Evolutionary conservation across 2,113 vertebrate genomes (phyloP).

Genomic region (Rhodinocichla rosea): DNA sequence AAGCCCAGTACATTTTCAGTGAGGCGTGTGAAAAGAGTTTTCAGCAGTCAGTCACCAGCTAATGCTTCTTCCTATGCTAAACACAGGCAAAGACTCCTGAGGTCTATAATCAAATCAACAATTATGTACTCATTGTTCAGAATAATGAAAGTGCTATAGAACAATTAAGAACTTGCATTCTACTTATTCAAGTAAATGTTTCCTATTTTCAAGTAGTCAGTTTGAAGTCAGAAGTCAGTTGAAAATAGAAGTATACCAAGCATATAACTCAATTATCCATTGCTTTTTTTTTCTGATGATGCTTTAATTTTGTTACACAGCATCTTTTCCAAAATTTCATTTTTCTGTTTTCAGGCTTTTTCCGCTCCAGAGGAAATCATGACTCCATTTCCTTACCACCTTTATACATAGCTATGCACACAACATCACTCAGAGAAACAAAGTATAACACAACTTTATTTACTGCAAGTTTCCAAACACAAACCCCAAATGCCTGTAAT

Average conservation of each 20-base stretch:
- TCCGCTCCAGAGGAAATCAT: background rate
- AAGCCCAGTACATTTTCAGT: background rate
- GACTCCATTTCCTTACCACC: background rate
- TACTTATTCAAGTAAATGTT: background rate
- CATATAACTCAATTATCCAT: background rate
- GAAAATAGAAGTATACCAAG: background rate
- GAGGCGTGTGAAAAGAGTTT: background rate
- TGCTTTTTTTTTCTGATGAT: background rate
- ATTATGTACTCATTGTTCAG: background rate
- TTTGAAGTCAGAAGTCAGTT: background rate
- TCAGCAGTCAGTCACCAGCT: background rate
- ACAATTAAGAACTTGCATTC: background rate
- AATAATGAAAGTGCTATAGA: background rate
- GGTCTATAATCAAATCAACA: background rate
- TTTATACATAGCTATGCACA: background rate
- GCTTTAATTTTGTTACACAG: background rate
- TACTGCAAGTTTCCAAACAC: background rate
- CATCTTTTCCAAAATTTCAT: background rate
- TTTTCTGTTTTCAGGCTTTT: background rate
- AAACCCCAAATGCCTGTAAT: background rate
- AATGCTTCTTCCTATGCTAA: background rate
- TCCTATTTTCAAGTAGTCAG: background rate
- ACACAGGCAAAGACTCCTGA: background rate
- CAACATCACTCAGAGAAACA: background rate
- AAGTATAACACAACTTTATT: background rate